Evolutionary conservation across 2,113 vertebrate genomes (phyloP).

Genomic region (Micronisus gabar): DNA sequence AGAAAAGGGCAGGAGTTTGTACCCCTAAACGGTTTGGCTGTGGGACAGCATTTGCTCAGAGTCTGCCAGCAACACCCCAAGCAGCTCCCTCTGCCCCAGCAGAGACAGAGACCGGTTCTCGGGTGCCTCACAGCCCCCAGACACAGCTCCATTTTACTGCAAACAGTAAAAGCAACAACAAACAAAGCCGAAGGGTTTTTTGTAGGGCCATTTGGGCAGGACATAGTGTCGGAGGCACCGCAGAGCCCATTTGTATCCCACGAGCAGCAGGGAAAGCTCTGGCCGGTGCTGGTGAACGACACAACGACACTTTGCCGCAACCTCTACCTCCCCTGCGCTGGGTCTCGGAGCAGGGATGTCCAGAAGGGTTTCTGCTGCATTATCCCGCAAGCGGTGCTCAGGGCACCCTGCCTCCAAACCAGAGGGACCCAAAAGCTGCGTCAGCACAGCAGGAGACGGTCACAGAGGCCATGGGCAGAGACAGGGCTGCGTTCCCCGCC

Average conservation of each 20-base stretch:
- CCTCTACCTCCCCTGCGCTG: background rate
- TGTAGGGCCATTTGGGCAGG: background rate
- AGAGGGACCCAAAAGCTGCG: background rate
- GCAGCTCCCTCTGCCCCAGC: no score
- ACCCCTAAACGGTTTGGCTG: background rate
- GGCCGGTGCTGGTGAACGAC: accelerated
- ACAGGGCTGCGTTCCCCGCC: background rate
- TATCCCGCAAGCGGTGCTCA: accelerated
- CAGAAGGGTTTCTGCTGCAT: background rate
- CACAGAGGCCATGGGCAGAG: background rate
- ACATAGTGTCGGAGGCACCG: accelerated
- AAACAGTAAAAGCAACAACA: background rate
- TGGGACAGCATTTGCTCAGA: background rate
- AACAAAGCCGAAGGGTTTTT: background rate
- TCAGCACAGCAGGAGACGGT: background rate
- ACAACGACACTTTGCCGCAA: accelerated
- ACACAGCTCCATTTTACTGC: background rate
- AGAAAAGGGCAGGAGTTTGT: background rate
- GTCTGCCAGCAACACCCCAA: background rate
- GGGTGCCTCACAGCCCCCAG: accelerated
- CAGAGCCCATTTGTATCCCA: background rate
- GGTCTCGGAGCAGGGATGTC: background rate
- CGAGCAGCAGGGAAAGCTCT: background rate
- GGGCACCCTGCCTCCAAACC: background rate
- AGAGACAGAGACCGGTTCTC: accelerated